Conservation (phyloP, 2,888 invertebrate species). For the Amiota mariae region DNA sequence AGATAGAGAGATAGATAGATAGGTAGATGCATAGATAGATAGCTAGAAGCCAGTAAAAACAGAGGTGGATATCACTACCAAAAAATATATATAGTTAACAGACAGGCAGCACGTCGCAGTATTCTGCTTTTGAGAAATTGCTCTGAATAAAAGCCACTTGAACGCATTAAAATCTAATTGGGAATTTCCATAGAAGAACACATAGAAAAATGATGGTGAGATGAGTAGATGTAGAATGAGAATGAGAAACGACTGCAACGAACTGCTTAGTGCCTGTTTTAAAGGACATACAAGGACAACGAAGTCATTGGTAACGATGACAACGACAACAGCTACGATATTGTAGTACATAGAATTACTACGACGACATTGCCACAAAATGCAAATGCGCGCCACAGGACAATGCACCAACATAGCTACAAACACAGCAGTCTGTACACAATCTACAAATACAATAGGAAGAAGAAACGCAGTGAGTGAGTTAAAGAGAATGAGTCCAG, state of each 20-base stretch:
- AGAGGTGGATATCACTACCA: neutral
- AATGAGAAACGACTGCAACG: too few relatives aligned
- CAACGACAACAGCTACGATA: neutral
- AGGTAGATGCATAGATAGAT: neutral
- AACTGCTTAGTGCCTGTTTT: neutral
- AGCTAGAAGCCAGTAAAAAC: neutral
- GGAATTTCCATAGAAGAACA: slow-evolving; percentile 64
- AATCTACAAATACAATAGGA: too few relatives aligned
- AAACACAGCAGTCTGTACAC: neutral
- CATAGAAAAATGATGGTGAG: neutral
- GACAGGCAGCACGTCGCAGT: neutral
- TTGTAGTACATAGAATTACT: neutral
- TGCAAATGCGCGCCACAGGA: slow-evolving; percentile 12
- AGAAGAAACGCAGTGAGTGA: too few relatives aligned
- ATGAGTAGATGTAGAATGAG: too few relatives aligned
- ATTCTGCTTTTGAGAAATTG: slow-evolving; percentile 58
- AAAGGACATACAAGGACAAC: slow-evolving; percentile 10
- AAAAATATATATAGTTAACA: neutral
- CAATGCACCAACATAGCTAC: neutral
- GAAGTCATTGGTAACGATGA: neutral
- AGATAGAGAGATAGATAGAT: neutral
- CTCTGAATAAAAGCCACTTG: slow-evolving; percentile 67
- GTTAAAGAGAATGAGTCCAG: too few relatives aligned
- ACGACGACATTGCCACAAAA: neutral
- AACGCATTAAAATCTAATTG: slow-evolving; percentile 68